Conservation (phyloP, 1,140 invertebrate species). For the Mizuhopecten yessoensis region DNA sequence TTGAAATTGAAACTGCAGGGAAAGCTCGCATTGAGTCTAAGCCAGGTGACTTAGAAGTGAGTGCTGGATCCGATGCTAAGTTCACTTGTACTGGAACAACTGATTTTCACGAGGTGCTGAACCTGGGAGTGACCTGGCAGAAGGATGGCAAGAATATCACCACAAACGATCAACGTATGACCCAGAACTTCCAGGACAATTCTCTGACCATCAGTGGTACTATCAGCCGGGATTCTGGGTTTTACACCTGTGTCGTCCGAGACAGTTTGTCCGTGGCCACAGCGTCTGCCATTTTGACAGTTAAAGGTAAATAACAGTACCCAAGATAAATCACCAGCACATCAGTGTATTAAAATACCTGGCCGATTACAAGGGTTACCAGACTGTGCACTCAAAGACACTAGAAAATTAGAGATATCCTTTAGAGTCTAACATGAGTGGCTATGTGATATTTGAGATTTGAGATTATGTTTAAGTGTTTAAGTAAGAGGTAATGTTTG, state of each 20-base stretch:
- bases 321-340: no score
- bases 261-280: constrained; percentile 94
- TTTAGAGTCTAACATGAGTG: no score
- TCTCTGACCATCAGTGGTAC: constrained; percentile 97
- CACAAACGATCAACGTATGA: constrained; percentile 88
- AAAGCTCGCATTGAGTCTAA: constrained; percentile 76
- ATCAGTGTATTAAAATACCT: no score
- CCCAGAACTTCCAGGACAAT: constrained; percentile 88
- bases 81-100: constrained; percentile 80
- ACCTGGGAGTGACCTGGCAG: constrained; percentile 75
- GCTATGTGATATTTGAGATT: no score
- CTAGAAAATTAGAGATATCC: no score
- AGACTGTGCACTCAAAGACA: no score
- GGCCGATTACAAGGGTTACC: no score
- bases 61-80: constrained; percentile 75
- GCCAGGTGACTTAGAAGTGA: constrained; percentile 79
- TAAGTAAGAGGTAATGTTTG: no score
- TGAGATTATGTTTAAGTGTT: no score
- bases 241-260: constrained; percentile 97
- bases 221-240: constrained; percentile 96
- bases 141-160: constrained; percentile 86
- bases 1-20: constrained; percentile 53
- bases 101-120: constrained; percentile 75
- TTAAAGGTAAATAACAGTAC: constrained; percentile 88
- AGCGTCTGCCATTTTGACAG: constrained; percentile 93